These are phyloP conservation scores for Battus philenor DNA, from an alignment of 1,140 invertebrate genomes.

Conservation along the genomic window DNA sequence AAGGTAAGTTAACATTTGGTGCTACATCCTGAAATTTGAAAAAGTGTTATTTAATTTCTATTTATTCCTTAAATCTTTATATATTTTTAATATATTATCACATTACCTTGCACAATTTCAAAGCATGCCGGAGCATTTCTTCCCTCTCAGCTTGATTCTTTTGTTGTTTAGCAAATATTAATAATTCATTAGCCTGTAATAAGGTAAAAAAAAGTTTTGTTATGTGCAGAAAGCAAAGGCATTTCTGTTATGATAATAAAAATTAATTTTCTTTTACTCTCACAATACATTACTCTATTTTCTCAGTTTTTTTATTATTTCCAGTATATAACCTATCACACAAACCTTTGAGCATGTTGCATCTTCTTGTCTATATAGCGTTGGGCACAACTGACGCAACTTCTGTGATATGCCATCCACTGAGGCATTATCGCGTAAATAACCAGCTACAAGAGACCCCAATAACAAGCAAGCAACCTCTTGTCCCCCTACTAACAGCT, in stretches of 20 bases:
- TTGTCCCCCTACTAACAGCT: constrained; percentile 89
- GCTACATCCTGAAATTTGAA: constrained; percentile 78
- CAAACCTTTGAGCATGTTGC: constrained; percentile 93
- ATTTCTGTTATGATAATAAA: constrained; percentile 4
- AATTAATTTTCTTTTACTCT: too few relatives aligned
- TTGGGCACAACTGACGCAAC: constrained; percentile 94
- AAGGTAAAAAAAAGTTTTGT: constrained; percentile 30
- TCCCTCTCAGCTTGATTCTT: constrained; percentile 81
- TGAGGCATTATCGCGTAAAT: constrained; percentile 95
- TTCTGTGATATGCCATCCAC: constrained; percentile 93
- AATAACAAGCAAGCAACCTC: constrained; percentile 87
- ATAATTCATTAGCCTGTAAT: constrained; percentile 88
- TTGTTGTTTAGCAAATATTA: constrained; percentile 87
- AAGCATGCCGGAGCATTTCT: constrained; percentile 84
- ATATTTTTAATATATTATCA: too few relatives aligned
- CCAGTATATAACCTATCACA: too few relatives aligned
- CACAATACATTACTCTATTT: too few relatives aligned
- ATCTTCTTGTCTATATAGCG: constrained; percentile 96
- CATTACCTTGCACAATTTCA: constrained; percentile 88
- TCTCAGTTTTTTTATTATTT: too few relatives aligned
- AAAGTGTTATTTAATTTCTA: constrained; percentile 9
- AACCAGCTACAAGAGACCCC: constrained; percentile 87
- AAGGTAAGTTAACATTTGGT: constrained; percentile 85
- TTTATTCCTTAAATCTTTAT: too few relatives aligned
- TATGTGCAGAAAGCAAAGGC: neutral